Base-by-base conservation (phyloP, 1,140 invertebrate genomes). In the Atta cephalotes region DNA sequence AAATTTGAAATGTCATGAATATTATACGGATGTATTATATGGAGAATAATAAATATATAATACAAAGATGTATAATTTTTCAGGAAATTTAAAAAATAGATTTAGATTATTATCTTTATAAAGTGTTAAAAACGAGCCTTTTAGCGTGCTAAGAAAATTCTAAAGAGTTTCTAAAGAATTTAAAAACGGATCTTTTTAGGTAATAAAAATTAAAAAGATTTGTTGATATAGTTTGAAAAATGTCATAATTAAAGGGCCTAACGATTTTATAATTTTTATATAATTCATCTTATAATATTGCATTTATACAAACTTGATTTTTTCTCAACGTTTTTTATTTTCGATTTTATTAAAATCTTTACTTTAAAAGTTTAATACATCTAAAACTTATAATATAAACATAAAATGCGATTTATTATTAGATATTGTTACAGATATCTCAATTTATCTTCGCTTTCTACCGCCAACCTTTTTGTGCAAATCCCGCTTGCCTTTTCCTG, bases 401-500 rank as follows among this genome's bases (percentile, higher is more conserved):
- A 68, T 68, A 49, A 28, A 79, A 66, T 62, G 60, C 35, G 12
- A 60, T 45, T 45, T 31, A 66, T 66, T 60, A 51, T 2, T 9
- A 39, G 35, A 9, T 39, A 39, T 39, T 39, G 35, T 39, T 39
- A 39, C n/a, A 66, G 35, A 39, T 14, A 66, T 68, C 4, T 58
- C 14, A 49, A 62, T 89, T 85, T 96, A 96, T 93, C 96, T 95
- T 93, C 96, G 95, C 87, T 97, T 97, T 87, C 96, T 95, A 10
- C 97, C 97, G 12, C 95, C 91, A 63, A 94, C 94, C 93, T 96
- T 96, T 90, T 96, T 96, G 82, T 95, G 96, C 31, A 96, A 96
- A 93, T 97, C 96, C 70, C 96, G 94, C 88, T 97, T 95, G 12
- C 96, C 97, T 90, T 95, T 96, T 21, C 96, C 96, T 62, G 93